Base-by-base conservation (phyloP, 2,797 vertebrate species). In the Lophius americanus region DNA sequence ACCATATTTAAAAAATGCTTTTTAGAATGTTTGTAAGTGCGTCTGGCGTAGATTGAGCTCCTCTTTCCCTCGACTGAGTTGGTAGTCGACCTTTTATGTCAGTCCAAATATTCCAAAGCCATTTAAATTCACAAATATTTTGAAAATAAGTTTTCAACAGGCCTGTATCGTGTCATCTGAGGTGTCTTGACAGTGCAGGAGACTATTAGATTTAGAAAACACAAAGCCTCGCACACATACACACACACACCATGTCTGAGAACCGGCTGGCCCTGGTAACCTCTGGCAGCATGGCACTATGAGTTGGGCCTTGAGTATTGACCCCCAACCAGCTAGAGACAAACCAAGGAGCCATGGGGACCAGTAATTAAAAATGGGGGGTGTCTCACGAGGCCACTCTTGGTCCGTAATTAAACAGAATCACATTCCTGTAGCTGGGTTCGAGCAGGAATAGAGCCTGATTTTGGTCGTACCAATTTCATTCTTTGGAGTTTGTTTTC, bases 331-430 rank as follows among this genome's bases (percentile, higher is more conserved):
- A 82, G 88, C 90, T 73, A 86, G 78, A 90, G 81, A 63, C 84
- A 44, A 55, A 75, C 73, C 65, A 57, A 75, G 60, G 80, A 86
- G 78, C 80, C 89, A 72, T 37, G 59, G 68, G 81, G 83, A 85
- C 64, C 70, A 87, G 78, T 90, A 92, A 92, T 92, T 90, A 90
- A 93, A 94, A 94, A 84, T 33, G 53, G 35, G 14, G 53, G 79
- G 81, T 77, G 87, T 91, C 93, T 87, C 84, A 60, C 60, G 85
- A 88, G 62, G 79, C 82, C 73, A 68, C 84, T 87, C 65, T 48
- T 70, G 82, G 82, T 84, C 75, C 11, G 48, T 95, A 95, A 96
- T 97, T 96, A 96, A 95, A 94, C 84, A 88, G 61, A 82, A 87
- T 89, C 57, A 76, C 93, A 96, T 96, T 96, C 95, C 88, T 93